Evolutionary conservation across 2,888 invertebrate species (phyloP), one percentile per base, ranked within the genome.

Genomic region (Orchestes rusci): DNA sequence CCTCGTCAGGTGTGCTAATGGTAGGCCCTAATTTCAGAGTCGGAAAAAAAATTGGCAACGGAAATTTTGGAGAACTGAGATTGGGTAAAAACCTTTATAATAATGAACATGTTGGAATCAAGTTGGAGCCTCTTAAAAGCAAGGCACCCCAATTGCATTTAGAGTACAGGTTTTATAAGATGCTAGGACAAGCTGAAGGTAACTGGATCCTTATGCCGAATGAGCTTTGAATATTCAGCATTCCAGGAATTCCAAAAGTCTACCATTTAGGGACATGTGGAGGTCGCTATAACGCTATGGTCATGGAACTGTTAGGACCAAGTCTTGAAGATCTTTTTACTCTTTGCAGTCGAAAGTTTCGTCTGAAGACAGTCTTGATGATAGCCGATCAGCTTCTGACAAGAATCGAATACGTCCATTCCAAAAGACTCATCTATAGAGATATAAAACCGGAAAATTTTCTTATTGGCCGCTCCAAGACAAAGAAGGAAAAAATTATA

Each of bases 381-480:
- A 74, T 82, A 55, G 80, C 82, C 52, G 76, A 81, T 63, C 83
- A 83, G 66, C 69, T 84, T 62, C 73, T 82, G 73, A 84, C 91
- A 74, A 86, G 99, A 76, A 95, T 99, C 79, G 97, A 99, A 77
- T 99, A 94, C 77, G 97, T 99, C 66, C 99, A 99, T 77, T 90
- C 91, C 69, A 91, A 95, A 72, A 92, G 95, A 75, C 82, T 99
- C 70, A 97, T 99, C 74, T 99, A 96, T 75, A 83, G 99, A 66
- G 99, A 99, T 76, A 92, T 99, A 53, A 99, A 99, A 73, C 97
- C 97, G 62, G 97, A 99, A 75, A 99, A 99, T 77, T 99, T 99
- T 78, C 83, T 99, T 71, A 94, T 99, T 74, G 97, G 97, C 70
- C 84, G 96, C 74, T 87, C 88, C 74, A 89, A 91, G 71, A 91